These are phyloP conservation scores for Apoderus coryli DNA, from an alignment of 2,888 invertebrate species.

Conservation along the genomic window DNA sequence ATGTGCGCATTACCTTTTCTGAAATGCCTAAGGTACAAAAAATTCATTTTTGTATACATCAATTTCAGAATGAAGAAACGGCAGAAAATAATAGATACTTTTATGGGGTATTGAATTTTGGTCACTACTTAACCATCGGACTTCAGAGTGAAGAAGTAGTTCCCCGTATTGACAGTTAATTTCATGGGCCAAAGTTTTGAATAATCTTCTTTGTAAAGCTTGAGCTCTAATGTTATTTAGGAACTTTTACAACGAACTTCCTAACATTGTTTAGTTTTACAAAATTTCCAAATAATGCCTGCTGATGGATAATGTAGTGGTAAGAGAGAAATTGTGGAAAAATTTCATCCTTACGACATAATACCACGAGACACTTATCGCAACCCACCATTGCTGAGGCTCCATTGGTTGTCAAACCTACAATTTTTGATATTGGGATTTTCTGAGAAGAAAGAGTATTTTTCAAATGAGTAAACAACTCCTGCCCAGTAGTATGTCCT, in stretches of 20 bases:
- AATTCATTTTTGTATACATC: not conserved
- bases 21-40: constrained; percentile 4
- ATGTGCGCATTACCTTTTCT: constrained; percentile 5
- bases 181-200: constrained; percentile 4
- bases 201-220: no score
- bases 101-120: constrained; percentile 1
- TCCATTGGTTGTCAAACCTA: constrained; percentile 3
- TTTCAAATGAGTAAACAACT: constrained; percentile 4
- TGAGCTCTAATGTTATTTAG: no score
- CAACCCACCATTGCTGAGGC: constrained; percentile 1
- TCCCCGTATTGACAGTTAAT: not conserved
- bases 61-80: constrained; percentile 2
- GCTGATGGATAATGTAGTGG: constrained; percentile 5
- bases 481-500: constrained; percentile 4
- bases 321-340: constrained; percentile 5
- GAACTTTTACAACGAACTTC: constrained; percentile 5
- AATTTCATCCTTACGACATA: constrained; percentile 4
- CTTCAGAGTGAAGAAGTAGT: constrained; percentile 7
- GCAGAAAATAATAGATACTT: constrained; percentile 1
- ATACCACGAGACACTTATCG: constrained; percentile 1
- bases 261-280: constrained; percentile 6
- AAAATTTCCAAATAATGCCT: constrained; percentile 8
- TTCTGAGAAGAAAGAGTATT: constrained; percentile 3
- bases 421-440: constrained; percentile 4
- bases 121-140: constrained; percentile 5